Evolutionary conservation across 2,113 vertebrate genomes (phyloP).

Genomic region (Tylochromis polylepis): DNA sequence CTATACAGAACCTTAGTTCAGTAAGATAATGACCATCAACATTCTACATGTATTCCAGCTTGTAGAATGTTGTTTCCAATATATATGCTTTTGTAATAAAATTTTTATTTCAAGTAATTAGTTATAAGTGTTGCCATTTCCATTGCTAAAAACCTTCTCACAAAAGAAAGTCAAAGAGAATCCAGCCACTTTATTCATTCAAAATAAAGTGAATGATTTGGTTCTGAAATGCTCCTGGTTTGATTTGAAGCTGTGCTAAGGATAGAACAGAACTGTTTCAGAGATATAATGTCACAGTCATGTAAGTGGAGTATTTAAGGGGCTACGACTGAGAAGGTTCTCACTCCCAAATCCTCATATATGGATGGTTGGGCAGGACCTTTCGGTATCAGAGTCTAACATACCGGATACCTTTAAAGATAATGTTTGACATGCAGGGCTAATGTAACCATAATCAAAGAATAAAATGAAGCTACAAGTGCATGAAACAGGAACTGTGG

Average conservation of each 20-base stretch:
- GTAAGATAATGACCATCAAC: too few relatives aligned
- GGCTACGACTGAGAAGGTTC: not conserved
- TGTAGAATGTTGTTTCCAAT: too few relatives aligned
- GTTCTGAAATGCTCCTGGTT: not conserved
- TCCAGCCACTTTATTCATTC: not conserved
- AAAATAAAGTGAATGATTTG: not conserved
- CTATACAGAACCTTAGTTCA: too few relatives aligned
- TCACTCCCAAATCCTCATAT: not conserved
- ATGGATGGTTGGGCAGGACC: not conserved
- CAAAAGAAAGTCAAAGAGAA: not conserved
- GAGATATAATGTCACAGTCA: not conserved
- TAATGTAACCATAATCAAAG: not conserved
- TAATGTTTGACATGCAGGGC: not conserved
- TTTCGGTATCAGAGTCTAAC: not conserved
- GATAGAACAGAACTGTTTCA: not conserved
- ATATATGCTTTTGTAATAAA: too few relatives aligned
- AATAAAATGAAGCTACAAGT: not conserved
- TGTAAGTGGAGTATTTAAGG: not conserved
- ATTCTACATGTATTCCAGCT: too few relatives aligned
- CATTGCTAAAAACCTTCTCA: not conserved
- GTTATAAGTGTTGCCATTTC: too few relatives aligned
- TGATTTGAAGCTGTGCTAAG: not conserved
- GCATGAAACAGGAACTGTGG: not conserved
- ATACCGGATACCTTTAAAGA: not conserved
- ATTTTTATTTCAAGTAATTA: too few relatives aligned